Percentiles rank a stretch among this genome's conserved stretches.
phyloP scores from a whole-genome alignment of 1,140 invertebrate genomes.

The Pogonomyrmex barbatus region DNA sequence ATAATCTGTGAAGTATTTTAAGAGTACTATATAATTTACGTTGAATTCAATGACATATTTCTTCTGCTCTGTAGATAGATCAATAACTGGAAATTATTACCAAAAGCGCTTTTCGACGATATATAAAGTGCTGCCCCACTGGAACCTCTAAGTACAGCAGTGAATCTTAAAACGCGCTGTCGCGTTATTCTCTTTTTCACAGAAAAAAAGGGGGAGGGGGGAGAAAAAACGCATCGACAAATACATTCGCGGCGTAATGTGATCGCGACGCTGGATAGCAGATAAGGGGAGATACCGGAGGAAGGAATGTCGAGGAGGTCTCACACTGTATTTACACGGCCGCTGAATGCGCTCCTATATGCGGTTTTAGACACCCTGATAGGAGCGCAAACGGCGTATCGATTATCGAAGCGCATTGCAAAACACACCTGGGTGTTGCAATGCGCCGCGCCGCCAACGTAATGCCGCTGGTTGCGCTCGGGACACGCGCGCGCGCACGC shows the following conservation, averaged over 20 bases:
- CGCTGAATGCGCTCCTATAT: conserved; percentile 71
- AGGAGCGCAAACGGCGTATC: conserved; percentile 70
- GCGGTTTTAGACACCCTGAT: conserved; percentile 71
- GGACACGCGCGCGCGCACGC: conserved; percentile 28
- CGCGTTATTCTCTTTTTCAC: not conserved
- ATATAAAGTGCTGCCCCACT: not conserved
- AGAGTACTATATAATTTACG: not conserved
- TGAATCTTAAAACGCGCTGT: not conserved
- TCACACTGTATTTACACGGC: conserved; percentile 69
- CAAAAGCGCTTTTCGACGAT: not conserved
- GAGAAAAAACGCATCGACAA: not conserved
- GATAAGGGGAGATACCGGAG: conserved; percentile 51
- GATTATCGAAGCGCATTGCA: conserved; percentile 71
- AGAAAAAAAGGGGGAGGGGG: not conserved
- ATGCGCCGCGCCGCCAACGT: conserved; percentile 59
- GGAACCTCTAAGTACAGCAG: not conserved
- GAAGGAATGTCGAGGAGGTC: conserved; percentile 55
- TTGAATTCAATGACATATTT: not conserved
- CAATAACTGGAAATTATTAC: not conserved
- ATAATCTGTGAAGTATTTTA: not conserved
- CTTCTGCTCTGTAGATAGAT: not conserved
- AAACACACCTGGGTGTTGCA: conserved; percentile 75
- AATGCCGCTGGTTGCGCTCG: conserved; percentile 57
- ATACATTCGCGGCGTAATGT: conserved; percentile 29
- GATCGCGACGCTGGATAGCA: conserved; percentile 17